phyloP scores from a whole-genome alignment of 2,113 vertebrate genomes.

The Aspiorhynchus laticeps region DNA sequence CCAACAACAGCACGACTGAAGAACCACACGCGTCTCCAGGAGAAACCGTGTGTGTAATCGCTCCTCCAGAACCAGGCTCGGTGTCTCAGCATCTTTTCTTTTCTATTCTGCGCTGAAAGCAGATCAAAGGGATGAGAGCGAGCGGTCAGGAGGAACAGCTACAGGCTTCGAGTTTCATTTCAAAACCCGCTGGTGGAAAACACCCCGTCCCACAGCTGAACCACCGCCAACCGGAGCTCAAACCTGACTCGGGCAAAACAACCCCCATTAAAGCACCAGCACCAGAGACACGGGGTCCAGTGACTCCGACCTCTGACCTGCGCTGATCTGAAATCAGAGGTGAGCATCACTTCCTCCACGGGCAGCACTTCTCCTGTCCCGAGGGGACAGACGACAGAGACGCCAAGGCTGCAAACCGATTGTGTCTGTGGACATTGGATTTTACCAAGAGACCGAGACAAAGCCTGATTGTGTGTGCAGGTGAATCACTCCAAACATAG shows the following conservation, averaged over 20 bases:
- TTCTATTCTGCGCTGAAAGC: slow-evolving; percentile 39
- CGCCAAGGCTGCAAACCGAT: slow-evolving; percentile 20
- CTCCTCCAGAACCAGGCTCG: slow-evolving; percentile 23
- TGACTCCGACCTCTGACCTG: background rate
- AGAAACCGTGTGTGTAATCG: slow-evolving; percentile 42
- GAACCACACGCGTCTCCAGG: slow-evolving; percentile 29
- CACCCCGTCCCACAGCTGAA: background rate
- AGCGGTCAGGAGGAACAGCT: slow-evolving; percentile 32
- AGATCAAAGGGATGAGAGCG: slow-evolving; percentile 29
- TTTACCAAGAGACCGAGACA: background rate
- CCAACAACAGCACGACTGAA: slow-evolving; percentile 27
- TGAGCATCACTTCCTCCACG: no score
- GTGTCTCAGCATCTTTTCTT: slow-evolving; percentile 38
- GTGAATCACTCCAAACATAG: background rate
- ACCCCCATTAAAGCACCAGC: background rate
- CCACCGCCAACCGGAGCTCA: background rate
- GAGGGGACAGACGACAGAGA: background rate
- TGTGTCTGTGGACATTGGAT: background rate
- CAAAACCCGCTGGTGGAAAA: slow-evolving; percentile 13
- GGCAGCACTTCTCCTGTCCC: no score
- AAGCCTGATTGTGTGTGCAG: background rate
- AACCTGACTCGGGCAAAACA: background rate
- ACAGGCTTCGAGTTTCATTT: slow-evolving; percentile 24
- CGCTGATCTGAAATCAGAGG: no score
- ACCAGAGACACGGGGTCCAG: no score